Conservation (phyloP, 2,888 invertebrate genomes). For the Athalia circularis region DNA sequence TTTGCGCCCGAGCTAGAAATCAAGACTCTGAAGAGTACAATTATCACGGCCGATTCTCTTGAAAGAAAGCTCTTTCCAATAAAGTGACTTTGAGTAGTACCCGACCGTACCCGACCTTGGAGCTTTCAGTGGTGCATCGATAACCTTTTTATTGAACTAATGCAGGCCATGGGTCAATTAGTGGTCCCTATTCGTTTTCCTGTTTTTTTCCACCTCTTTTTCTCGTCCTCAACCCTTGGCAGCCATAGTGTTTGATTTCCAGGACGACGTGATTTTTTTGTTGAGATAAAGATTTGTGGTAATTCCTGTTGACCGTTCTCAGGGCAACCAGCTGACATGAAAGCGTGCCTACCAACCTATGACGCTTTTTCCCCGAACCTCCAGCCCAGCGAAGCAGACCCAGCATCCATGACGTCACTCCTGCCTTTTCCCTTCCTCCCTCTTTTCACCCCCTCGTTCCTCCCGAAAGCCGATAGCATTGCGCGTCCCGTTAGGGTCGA, state of each 20-base stretch:
- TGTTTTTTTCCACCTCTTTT: background rate
- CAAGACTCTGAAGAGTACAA: background rate
- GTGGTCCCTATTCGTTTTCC: too few species aligned
- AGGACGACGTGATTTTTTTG: too few species aligned
- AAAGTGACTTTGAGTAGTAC: background rate
- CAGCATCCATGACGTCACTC: conserved; percentile 40
- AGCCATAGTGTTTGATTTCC: background rate
- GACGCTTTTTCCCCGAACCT: background rate
- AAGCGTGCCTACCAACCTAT: background rate
- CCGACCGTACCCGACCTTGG: too few species aligned
- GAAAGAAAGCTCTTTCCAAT: background rate
- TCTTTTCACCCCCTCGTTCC: conserved; percentile 32
- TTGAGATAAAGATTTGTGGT: too few species aligned
- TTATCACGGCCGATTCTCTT: background rate
- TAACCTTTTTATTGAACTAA: background rate
- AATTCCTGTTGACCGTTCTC: too few species aligned
- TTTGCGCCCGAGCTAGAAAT: background rate
- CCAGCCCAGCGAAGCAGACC: background rate
- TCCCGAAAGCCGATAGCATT: conserved; percentile 61
- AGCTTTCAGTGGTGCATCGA: too few species aligned
- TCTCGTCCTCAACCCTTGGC: background rate
- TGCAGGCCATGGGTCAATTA: background rate
- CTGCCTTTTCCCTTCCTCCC: conserved; percentile 21
- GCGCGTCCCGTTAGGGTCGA: conserved; percentile 67
- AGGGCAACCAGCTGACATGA: background rate